phyloP scores from a whole-genome alignment of 2,888 invertebrate species.

The Yponomeuta malinellus region DNA sequence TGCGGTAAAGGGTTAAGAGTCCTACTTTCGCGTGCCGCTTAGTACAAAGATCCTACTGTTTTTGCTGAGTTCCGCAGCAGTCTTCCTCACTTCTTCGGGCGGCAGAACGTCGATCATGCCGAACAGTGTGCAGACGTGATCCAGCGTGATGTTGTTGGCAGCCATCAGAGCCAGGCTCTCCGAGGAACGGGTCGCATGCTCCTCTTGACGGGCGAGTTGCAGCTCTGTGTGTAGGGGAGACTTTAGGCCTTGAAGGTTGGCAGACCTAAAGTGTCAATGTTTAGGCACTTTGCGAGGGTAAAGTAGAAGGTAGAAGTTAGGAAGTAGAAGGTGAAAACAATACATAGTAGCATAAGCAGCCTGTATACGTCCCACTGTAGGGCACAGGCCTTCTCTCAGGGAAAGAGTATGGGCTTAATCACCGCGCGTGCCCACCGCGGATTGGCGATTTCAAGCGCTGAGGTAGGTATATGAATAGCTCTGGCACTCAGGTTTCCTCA shows the following conservation, averaged over 20 bases:
- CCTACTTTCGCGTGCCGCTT: too few relatives aligned
- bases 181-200: conserved; percentile 36
- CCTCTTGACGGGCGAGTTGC: conserved; percentile 40
- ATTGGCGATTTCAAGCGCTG: too few relatives aligned
- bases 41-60: not conserved
- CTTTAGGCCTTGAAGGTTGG: not conserved
- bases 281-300: too few relatives aligned
- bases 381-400: too few relatives aligned
- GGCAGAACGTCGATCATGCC: conserved; percentile 35
- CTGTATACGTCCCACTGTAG: too few relatives aligned
- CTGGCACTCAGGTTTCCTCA: too few relatives aligned
- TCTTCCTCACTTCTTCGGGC: conserved; percentile 34
- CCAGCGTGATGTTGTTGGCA: conserved; percentile 34
- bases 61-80: conserved; percentile 33
- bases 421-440: too few relatives aligned
- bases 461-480: too few relatives aligned
- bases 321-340: not conserved
- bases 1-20: too few relatives aligned
- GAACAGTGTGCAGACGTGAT: conserved; percentile 33
- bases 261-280: not conserved
- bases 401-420: too few relatives aligned
- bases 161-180: conserved; percentile 50
- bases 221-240: conserved; percentile 35
- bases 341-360: not conserved
- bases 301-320: not conserved